Evolutionary conservation across 2,888 invertebrate species (phyloP), one percentile per base, ranked within the genome.

Genomic region (Glaucopsyche alexis): DNA sequence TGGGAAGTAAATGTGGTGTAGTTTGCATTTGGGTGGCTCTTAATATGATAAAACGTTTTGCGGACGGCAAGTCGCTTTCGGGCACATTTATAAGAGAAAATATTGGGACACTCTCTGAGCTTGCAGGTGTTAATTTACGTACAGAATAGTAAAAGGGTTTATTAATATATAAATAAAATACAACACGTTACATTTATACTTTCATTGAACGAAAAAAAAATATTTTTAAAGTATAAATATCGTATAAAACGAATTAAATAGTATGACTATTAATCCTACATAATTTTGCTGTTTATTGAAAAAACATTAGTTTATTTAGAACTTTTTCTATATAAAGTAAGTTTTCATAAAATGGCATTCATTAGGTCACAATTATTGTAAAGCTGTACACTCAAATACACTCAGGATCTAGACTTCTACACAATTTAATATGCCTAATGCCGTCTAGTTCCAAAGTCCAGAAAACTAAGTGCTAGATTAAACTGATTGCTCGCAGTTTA

Each of bases 401-500:
- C 60, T 38, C 60, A 2, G 29, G 47, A 47, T 47, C 47, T 47
- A 47, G 60, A 60, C 60, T 60, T 38, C 7, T 29, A 29, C 60
- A 60, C 60, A 60, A 60, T 60, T 60, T 60, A 60, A 60, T 60
- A 60, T 60, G 60, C 60, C 60, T 60, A 60, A 60, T 38, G 29
- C 29, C 60, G 60, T 29, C 60, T 60, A 60, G 60, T 55, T 29
- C 11, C 55, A 19, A 29, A 65, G 40, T 42, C 42, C 16, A 66
- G 66, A 66, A 60, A 66, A 42, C 42, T 42, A 42, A 66, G 66
- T 66, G 66, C 66, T 66, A 42, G 66, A 66, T 66, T 66, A 16
- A 66, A 66, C 66, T 42, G 66, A 66, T 66, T 66, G 66, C 66
- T 42, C n/a, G 66, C 16, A 66, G 9, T 66, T 66, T 42, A 66